Percentiles rank a stretch among this genome's conserved stretches.
These are phyloP conservation scores for Heteromyza rotundicornis DNA, from an alignment of 2,888 invertebrate species.

Conservation along the genomic window DNA sequence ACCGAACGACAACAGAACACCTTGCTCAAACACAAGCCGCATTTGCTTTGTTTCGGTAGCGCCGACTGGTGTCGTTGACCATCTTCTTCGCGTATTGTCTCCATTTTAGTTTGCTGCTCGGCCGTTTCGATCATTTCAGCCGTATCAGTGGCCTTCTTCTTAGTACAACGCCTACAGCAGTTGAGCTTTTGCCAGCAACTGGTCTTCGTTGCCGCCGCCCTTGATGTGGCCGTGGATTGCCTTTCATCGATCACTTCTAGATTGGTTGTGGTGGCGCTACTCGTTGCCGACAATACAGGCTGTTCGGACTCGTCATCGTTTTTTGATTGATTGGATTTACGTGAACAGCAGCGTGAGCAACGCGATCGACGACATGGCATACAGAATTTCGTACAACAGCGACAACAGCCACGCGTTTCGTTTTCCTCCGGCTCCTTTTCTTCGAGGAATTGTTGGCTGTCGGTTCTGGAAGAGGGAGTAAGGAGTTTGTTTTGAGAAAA, in stretches of 20 bases:
- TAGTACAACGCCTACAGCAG: constrained; percentile 62
- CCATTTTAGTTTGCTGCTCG: constrained; percentile 31
- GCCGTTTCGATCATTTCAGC: constrained; percentile 25
- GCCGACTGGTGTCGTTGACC: constrained; percentile 16
- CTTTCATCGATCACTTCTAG: constrained; percentile 53
- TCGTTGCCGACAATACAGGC: constrained; percentile 49
- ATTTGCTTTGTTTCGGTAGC: constrained; percentile 46
- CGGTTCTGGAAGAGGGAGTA: constrained; percentile 39
- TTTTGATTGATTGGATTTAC: constrained; percentile 41
- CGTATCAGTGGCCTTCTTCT: constrained; percentile 50
- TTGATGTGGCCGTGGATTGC: constrained; percentile 28
- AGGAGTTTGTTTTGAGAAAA: no score
- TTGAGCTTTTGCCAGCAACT: constrained; percentile 58
- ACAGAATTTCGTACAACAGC: constrained; percentile 55
- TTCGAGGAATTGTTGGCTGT: constrained; percentile 59
- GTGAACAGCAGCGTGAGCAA: constrained; percentile 56
- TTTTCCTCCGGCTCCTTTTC: constrained; percentile 40
- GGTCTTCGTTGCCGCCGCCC: constrained; percentile 34
- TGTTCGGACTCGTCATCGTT: constrained; percentile 42
- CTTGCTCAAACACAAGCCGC: constrained; percentile 57
- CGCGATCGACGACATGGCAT: constrained; percentile 60
- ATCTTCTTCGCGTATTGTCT: constrained; percentile 36
- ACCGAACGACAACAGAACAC: constrained; percentile 61
- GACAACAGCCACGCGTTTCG: constrained; percentile 46
- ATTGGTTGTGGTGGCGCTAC: constrained; percentile 52